Evolutionary conservation across 2,888 invertebrate genomes (phyloP).

Genomic region (Abrostola tripartita): DNA sequence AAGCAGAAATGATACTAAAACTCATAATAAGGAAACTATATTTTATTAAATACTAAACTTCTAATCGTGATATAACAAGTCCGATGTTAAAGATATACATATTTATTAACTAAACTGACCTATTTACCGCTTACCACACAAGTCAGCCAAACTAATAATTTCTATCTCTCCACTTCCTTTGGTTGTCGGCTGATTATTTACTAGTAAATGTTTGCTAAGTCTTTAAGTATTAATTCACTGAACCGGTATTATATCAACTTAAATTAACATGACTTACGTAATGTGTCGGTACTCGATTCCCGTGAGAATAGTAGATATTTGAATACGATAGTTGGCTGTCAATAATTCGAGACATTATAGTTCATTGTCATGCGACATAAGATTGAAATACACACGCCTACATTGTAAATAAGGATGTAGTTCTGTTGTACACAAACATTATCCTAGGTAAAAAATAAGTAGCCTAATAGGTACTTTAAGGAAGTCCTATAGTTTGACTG

Average conservation of each 20-base stretch:
- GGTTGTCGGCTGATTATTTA: constrained; percentile 16
- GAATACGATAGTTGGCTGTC: constrained; percentile 36
- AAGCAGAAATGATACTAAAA: neutral
- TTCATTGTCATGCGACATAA: constrained; percentile 14
- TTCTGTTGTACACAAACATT: neutral
- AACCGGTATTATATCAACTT: constrained; percentile 17
- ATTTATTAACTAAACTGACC: constrained; percentile 23
- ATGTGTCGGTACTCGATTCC: constrained; percentile 26
- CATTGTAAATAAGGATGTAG: neutral
- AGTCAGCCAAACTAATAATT: constrained; percentile 33
- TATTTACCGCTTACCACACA: constrained; percentile 27
- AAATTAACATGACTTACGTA: constrained; percentile 35
- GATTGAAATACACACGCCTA: neutral
- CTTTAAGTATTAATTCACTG: constrained; percentile 38
- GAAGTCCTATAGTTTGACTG: no score
- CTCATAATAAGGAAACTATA: neutral
- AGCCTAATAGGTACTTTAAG: no score
- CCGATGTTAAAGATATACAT: constrained; percentile 16
- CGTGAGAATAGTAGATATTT: constrained; percentile 42
- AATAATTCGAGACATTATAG: constrained; percentile 2
- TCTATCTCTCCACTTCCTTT: constrained; percentile 31
- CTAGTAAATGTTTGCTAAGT: constrained; percentile 24
- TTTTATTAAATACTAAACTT: neutral
- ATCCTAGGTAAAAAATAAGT: no score
- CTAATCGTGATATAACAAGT: neutral